Conservation (phyloP, 2,113 vertebrate genomes). For the Amia ocellicauda region DNA sequence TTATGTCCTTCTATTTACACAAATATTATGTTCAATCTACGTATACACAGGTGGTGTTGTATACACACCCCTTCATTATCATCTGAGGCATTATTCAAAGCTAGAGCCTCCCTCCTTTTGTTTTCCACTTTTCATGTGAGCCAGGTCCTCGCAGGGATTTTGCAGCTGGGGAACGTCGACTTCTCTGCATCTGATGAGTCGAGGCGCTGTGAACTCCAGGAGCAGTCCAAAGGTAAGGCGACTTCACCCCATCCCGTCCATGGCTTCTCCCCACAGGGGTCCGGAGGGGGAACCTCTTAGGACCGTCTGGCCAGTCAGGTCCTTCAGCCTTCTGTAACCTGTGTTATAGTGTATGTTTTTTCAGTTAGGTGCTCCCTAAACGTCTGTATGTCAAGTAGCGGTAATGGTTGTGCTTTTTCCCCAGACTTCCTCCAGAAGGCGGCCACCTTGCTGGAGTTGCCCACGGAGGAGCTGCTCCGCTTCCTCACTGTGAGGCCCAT, state of each 20-base stretch:
- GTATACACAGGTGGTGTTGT: too few species aligned
- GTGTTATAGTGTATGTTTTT: too few species aligned
- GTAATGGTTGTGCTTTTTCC: constrained; percentile 4
- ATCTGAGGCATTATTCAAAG: background rate
- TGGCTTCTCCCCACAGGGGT: too few species aligned
- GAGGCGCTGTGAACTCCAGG: constrained; percentile 71
- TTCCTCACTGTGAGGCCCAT: constrained; percentile 74
- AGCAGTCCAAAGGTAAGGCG: constrained; percentile 68
- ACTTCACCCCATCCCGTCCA: too few species aligned
- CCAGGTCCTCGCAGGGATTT: constrained; percentile 80
- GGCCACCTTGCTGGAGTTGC: constrained; percentile 71
- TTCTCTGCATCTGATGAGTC: constrained; percentile 78
- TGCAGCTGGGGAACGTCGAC: constrained; percentile 82
- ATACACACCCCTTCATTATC: too few species aligned
- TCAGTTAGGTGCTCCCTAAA: too few species aligned
- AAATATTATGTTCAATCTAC: too few species aligned
- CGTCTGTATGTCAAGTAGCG: background rate
- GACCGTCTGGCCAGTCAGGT: too few species aligned
- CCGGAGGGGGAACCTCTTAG: too few species aligned
- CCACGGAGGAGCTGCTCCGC: constrained; percentile 60
- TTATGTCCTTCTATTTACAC: too few species aligned
- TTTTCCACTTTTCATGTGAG: constrained; percentile 14
- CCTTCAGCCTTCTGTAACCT: too few species aligned
- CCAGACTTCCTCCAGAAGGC: constrained; percentile 67
- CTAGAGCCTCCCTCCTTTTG: too few species aligned